Base-by-base conservation (phyloP, 2,113 vertebrate species). In the Mesocricetus auratus region DNA sequence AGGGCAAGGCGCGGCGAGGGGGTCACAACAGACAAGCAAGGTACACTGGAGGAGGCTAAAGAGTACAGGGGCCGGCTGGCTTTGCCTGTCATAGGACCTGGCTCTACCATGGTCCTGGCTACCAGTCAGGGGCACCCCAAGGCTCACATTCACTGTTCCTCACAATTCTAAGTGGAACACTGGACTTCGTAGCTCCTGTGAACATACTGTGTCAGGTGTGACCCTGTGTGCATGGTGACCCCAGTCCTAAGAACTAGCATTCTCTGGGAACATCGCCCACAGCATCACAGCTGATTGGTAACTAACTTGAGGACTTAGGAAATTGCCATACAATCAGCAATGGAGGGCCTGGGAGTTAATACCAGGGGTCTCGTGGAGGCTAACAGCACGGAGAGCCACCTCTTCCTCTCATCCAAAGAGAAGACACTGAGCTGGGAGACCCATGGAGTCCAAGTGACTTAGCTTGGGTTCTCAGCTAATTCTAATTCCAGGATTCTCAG, bases 1-100 rank as follows among this genome's bases (percentile, higher is more conserved):
- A 98, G 6, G 3, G 64, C 1, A 0, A 26, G 3, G 69, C 47
- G 2, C 0, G 4, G 82, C 17, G 36, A 81, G 91, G 21, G 0
- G 29, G 13, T 39, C 42, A 95, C 66, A 50, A 0, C 31, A 74
- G 50, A 1, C 3, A 0, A 0, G 1, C 2, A 10, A 2, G 77
- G 42, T 21, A 3, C 31, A 33, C 47, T 0, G 16, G 10, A 45
- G 39, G 36, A 39, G 33, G 66, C 4, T 39, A 7, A 26, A 58
- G 86, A 56, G 42, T 42, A 17, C 26, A 1, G 36, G 53, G 68
- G 73, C 56, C 29, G 58, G 68, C 47, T 78, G 36, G 5, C 16
- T 77, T 22, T 56, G 75, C 66, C 78, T 66, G 1, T 15, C 21
- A 1, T 0, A 42, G 45, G 16, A 15, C 56, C 68, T 39, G 77